Conservation (phyloP, 2,797 vertebrate species). For the Amphiprion clarkii region DNA sequence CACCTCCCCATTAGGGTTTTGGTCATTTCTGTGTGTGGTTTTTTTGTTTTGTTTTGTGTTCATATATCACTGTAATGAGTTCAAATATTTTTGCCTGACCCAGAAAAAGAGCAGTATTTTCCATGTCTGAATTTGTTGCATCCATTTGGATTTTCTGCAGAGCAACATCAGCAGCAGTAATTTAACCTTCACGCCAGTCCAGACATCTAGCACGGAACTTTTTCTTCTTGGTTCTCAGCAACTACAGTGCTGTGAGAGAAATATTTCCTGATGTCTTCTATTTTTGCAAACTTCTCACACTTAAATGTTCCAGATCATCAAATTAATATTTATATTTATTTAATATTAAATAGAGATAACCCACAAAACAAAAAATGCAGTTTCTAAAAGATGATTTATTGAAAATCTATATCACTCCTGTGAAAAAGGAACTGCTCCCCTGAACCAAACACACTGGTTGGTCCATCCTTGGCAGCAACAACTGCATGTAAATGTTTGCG, state of each 20-base stretch:
- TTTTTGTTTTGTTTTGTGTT: not conserved
- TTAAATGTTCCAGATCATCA: no score
- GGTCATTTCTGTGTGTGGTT: not conserved
- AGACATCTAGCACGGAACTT: not conserved
- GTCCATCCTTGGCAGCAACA: no score
- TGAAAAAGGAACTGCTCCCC: no score
- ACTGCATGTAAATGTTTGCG: no score
- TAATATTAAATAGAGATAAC: no score
- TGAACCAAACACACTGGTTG: no score
- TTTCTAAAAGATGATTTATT: no score
- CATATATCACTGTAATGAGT: not conserved
- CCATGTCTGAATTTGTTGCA: not conserved
- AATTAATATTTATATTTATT: no score
- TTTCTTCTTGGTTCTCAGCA: not conserved
- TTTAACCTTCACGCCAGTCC: not conserved
- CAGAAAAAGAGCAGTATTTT: not conserved
- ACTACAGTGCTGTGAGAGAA: not conserved
- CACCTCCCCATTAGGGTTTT: slow-evolving; percentile 10
- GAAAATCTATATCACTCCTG: no score
- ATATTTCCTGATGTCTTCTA: no score
- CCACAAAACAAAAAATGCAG: no score
- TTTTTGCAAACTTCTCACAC: no score
- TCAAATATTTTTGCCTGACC: not conserved
- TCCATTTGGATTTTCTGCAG: not conserved
- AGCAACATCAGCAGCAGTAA: not conserved